Conservation (phyloP, 2,113 vertebrate species). For the Prietella phreatophila region DNA sequence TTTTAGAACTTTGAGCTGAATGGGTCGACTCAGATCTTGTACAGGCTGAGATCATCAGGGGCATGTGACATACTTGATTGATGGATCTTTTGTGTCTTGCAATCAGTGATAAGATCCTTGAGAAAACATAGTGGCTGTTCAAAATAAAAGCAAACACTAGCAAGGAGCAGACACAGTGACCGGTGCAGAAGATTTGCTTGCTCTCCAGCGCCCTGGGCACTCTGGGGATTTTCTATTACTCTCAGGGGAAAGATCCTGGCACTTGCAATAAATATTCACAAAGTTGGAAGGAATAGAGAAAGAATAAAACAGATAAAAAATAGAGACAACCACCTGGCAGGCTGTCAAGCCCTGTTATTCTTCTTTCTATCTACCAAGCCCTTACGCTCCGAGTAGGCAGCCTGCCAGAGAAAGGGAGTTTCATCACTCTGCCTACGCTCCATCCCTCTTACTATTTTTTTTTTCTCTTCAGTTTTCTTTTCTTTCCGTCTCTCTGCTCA, state of each 20-base stretch:
- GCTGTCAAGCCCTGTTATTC: slow-evolving; percentile 67
- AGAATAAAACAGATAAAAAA: slow-evolving; percentile 53
- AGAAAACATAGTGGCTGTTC: slow-evolving; percentile 12
- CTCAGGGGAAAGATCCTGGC: slow-evolving; percentile 67
- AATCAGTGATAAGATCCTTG: background rate
- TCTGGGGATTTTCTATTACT: slow-evolving; percentile 69
- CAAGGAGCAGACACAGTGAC: slow-evolving; percentile 13
- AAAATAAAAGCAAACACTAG: background rate
- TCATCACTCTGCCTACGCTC: slow-evolving; percentile 63
- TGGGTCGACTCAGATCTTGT: background rate
- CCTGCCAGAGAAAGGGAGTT: slow-evolving; percentile 63
- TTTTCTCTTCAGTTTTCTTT: slow-evolving; percentile 32
- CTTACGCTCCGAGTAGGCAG: slow-evolving; percentile 64
- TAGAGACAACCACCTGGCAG: slow-evolving; percentile 67
- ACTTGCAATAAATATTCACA: slow-evolving; percentile 60
- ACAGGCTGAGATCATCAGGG: slow-evolving; percentile 22
- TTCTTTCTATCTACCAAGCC: slow-evolving; percentile 67
- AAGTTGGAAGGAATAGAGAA: slow-evolving; percentile 44
- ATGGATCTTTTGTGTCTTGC: slow-evolving; percentile 11
- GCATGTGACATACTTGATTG: background rate
- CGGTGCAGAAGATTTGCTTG: slow-evolving; percentile 46
- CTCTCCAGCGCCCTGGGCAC: slow-evolving; percentile 43
- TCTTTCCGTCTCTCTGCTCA: background rate
- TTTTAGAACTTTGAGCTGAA: background rate
- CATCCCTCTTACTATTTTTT: slow-evolving; percentile 42